phyloP scores from a whole-genome alignment of 2,888 invertebrate species.

The Dicranocentrus wangi region DNA sequence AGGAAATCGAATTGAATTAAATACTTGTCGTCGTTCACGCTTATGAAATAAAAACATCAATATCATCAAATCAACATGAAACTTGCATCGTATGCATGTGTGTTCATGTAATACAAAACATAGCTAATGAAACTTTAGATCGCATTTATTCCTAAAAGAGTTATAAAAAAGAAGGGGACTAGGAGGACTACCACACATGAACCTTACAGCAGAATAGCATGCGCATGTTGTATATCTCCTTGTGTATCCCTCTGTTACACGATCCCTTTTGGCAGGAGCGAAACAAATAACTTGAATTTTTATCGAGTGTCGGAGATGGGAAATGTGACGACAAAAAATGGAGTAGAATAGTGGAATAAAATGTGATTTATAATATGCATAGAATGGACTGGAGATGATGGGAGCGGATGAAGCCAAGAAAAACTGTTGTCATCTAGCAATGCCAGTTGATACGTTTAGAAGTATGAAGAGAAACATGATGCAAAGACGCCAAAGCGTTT shows the following conservation, averaged over 20 bases:
- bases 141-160: slow-evolving; percentile 1
- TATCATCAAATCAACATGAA: slow-evolving; percentile 10
- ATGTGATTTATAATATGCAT: neutral
- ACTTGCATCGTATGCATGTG: neutral
- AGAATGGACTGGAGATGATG: neutral
- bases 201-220: no score
- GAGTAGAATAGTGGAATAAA: neutral
- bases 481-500: no score
- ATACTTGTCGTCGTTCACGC: slow-evolving; percentile 6
- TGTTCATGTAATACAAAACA: neutral
- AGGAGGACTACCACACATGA: no score
- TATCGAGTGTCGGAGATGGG: neutral
- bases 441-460: neutral
- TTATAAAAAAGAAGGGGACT: neutral
- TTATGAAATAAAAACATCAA: slow-evolving; percentile 12
- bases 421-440: no score
- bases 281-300: neutral
- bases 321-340: slow-evolving; percentile 11
- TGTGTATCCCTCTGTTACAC: neutral
- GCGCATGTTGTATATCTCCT: no score
- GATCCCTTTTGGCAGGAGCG: neutral
- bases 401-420: no score
- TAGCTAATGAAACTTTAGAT: slow-evolving; percentile 15
- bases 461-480: no score
- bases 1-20: slow-evolving; percentile 41